Base-by-base conservation (phyloP, 1,140 invertebrate species). In the Drosophila sechellia region DNA sequence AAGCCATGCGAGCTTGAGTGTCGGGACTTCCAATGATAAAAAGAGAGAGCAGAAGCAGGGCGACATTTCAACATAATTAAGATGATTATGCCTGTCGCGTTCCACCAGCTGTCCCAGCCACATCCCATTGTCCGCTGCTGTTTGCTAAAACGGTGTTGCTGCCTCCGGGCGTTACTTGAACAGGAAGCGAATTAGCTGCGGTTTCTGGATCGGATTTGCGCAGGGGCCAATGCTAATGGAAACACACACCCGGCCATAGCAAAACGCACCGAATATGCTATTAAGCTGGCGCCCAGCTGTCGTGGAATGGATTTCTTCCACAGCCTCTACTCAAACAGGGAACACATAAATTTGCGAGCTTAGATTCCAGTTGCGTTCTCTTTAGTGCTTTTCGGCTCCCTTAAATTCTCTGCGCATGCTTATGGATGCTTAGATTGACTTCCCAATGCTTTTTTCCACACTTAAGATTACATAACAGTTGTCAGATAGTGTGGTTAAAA, bases 401-500 rank as follows among this genome's bases (percentile, higher is more conserved):
- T 17, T 49, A 15, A 10, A 11, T 10, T 39, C 31, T 39, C 42
- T 77, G 74, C 83, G 83, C 83, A 87, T 39, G 80, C 66, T 43
- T 63, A 10, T 37, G 12, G 13, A 45, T 39, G 37, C 46, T 40
- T 54, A 46, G 49, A 35, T 50, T 50, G 56, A 63, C 63, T 72
- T 79, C 48, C 70, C 60, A 73, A 81, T 69, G 75, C 64, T 70
- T 77, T 78, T 87, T 87, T 81, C 59, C 61, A 58, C 57, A 73
- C 64, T 89, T 45, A 61, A 89, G 64, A 89, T 89, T 89, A 89
- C 84, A 89, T 89, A 89, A 89, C 84, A 84, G 77, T 89, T 89
- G 84, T 84, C 73, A 80, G 85, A 80, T 79, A 83, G 83, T 86
- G 77, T 89, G 84, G 69, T 72, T 68, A 54, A 87, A 77, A 74